Conservation (phyloP, 2,888 invertebrate genomes). For the Cataglyphis cursor region DNA sequence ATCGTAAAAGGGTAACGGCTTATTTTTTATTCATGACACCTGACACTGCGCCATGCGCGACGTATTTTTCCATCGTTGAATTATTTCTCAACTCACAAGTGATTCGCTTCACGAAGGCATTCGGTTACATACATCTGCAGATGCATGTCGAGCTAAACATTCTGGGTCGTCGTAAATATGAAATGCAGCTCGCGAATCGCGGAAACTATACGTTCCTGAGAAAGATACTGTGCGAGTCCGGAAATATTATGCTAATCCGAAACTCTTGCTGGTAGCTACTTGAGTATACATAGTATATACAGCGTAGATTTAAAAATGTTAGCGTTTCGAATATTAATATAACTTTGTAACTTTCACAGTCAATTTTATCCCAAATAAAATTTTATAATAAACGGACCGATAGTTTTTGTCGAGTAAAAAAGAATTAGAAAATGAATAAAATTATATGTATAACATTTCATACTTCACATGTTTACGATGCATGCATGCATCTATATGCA, state of each 20-base stretch:
- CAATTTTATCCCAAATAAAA: background rate
- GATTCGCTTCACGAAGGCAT: conserved; percentile 17
- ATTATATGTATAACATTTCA: background rate
- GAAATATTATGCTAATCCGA: conserved; percentile 37
- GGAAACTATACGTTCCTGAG: conserved; percentile 1
- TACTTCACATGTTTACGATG: background rate
- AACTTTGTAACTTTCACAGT: background rate
- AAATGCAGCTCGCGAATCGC: conserved; percentile 21
- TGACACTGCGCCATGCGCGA: conserved; percentile 21
- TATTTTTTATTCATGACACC: conserved; percentile 44
- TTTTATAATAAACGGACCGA: conserved; percentile 6
- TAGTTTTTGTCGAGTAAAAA: conserved; percentile 9
- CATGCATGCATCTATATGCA: background rate
- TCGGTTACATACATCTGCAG: background rate
- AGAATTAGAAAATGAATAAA: background rate
- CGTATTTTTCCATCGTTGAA: conserved; percentile 14
- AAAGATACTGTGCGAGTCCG: conserved; percentile 5
- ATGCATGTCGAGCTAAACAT: background rate
- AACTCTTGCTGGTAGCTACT: background rate
- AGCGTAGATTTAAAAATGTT: conserved; percentile 11
- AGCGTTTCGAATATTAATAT: background rate
- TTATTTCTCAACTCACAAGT: conserved; percentile 27
- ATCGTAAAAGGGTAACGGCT: conserved; percentile 31
- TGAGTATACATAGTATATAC: background rate
- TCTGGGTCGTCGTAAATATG: conserved; percentile 26